A percentile compares a stretch with the other conserved stretches of the same genome.
phyloP scores from a whole-genome alignment of 2,888 invertebrate species.

The Tachystola acroxantha region DNA sequence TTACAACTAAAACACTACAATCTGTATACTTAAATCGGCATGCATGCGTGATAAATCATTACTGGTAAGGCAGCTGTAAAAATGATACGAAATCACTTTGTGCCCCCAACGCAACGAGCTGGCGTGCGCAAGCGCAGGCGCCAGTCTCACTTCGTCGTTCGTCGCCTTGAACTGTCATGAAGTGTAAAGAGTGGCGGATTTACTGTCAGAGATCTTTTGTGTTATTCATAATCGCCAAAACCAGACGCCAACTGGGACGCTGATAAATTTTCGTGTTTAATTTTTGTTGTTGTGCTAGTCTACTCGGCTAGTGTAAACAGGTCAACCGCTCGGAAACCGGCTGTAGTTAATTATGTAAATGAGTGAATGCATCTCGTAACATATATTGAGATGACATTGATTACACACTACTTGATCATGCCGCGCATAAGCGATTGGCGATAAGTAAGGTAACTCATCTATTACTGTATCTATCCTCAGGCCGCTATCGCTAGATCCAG shows the following conservation, averaged over 20 bases:
- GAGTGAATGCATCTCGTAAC: constrained; percentile 22
- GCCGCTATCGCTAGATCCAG: neutral
- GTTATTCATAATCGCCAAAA: constrained; percentile 50
- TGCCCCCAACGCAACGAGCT: constrained; percentile 14
- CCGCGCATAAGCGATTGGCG: neutral
- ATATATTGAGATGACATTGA: constrained; percentile 22
- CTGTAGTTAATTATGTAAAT: constrained; percentile 35
- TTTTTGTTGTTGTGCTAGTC: constrained; percentile 33
- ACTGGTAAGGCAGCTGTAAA: constrained; percentile 57
- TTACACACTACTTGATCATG: constrained; percentile 6
- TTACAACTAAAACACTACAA: constrained; percentile 16
- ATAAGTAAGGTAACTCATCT: neutral
- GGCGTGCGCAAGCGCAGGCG: constrained; percentile 29
- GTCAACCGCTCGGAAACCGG: constrained; percentile 35
- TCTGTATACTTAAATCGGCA: constrained; percentile 24
- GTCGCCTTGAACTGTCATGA: constrained; percentile 58
- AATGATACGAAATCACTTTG: constrained; percentile 51
- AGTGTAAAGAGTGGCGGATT: constrained; percentile 53
- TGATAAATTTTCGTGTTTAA: constrained; percentile 40
- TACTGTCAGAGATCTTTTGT: constrained; percentile 43
- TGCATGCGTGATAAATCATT: constrained; percentile 41
- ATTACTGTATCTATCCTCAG: neutral
- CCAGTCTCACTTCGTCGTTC: constrained; percentile 28
- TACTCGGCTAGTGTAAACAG: constrained; percentile 35
- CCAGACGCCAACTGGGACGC: constrained; percentile 48